Base-by-base conservation (phyloP, 2,888 invertebrate species). In the Euplagia quadripunctaria region DNA sequence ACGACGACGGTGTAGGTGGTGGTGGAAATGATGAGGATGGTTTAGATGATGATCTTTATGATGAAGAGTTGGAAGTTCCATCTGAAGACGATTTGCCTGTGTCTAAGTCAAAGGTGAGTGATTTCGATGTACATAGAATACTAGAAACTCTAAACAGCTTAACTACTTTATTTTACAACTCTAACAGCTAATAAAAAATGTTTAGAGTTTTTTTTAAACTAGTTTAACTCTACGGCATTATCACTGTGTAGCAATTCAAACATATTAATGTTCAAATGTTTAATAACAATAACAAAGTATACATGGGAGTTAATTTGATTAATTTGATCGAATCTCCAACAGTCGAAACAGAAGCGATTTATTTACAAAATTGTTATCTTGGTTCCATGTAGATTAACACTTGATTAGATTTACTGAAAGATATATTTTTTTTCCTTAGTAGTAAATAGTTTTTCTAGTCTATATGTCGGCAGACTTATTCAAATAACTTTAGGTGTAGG, bases 51-150 rank as follows among this genome's bases (percentile, higher is more conserved):
- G 94, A 94, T 73, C 65, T 93, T 16, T 95, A 95, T 81, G 95
- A 97, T 82, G 96, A 97, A 75, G 97, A 97, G 81, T 84, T 96
- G 75, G 96, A 96, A 76, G 87, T 95, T 0, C 92, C 96, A 0
- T 90, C 93, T 68, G 96, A 95, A 89, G 93, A 95, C 72, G 94
- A 95, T 86, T 86, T 95, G 82, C 96, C 96, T 2, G 94, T 96
- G 78, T 96, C 96, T 11, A 95, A 94, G 83, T 93, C 96, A 9
- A 96, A 97, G 91, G 96, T 96, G 83, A 83, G 80, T 43, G 7
- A 69, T 41, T 42, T 55, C 0, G 3, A 31, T 66, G 3, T 51
- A 52, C 4, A 52, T n/a, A n/a, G 55, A n/a, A n/a, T 9, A 55
- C 55, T 17, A 52, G 1, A 17, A 3, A 2, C 4, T 17, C 17